Evolutionary conservation across 2,113 vertebrate genomes (phyloP), one percentile per base, ranked within the genome.

Genomic region (Sphyrna mokarran): DNA sequence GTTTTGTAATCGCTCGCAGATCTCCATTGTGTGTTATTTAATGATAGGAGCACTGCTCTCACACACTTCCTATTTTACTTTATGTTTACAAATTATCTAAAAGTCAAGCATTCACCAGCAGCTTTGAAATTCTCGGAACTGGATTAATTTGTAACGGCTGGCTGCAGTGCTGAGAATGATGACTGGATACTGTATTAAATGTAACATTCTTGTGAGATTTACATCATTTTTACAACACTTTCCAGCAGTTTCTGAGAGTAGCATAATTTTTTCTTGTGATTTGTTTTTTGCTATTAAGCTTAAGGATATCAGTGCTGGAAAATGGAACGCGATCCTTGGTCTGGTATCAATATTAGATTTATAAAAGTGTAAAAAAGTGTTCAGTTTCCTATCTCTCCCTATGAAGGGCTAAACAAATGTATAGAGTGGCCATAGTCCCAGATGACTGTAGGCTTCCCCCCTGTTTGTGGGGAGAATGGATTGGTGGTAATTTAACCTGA

Each of bases 71-170:
- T 33, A 95, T 72, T 72, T 95, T 69, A 26, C 48, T 61, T 95
- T 95, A n/a, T 61, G 61, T 93, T 93, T 93, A 93, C 61, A 93
- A 68, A 66, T 43, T 37, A 66, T 68, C 63, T 66, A 66, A n/a
- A 68, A 63, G 63, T 63, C 89, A 93, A 66, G 18, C n/a, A 93
- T 93, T 61, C 33, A 66, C 61, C 61, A 66, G 89, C 89, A 66
- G 89, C 89, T 93, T 66, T 37, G 61, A 93, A 93, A 66, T 66
- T 66, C 61, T 68, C 63, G 6, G 61, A 37, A 93, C 18, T 22
- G 20, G 37, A 54, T 33, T 72, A 33, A 54, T 72, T 95, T 70
- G 40, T 72, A 95, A 76, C 29, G 94, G 69, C 40, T 72, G 69
- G 26, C 94, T 70, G 94, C 69, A 95, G 40, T 33, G 69, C 40